phyloP scores from a whole-genome alignment of 2,888 invertebrate species.

The Lochmaea crataegi region DNA sequence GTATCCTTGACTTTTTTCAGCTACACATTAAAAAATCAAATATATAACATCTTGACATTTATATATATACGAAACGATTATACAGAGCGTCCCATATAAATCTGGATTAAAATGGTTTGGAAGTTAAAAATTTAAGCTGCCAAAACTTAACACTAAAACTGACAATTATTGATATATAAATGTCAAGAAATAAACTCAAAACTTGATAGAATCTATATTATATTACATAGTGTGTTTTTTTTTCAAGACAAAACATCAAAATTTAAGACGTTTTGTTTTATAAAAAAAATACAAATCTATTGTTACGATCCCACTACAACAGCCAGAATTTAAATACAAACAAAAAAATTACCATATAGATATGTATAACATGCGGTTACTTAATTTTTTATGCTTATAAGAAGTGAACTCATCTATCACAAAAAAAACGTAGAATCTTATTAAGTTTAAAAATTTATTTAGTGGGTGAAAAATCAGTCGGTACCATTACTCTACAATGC shows the following conservation, averaged over 20 bases:
- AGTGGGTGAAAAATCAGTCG: conserved; percentile 95
- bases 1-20: neutral
- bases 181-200: neutral
- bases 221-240: neutral
- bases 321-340: neutral
- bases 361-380: neutral
- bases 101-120: neutral
- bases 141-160: neutral
- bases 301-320: neutral
- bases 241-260: neutral
- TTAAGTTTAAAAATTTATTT: conserved; percentile 70
- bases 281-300: neutral
- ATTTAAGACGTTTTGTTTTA: neutral
- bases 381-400: neutral
- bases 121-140: neutral
- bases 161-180: conserved; percentile 1
- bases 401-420: neutral
- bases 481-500: conserved; percentile 94
- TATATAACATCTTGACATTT: neutral
- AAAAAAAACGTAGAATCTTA: neutral
- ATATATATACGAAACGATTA: neutral
- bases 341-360: neutral
- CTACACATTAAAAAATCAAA: neutral
- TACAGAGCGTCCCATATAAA: too few relatives aligned
- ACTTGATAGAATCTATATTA: neutral